Evolutionary conservation across 2,113 vertebrate species (phyloP).

Genomic region (Callithrix jacchus): DNA sequence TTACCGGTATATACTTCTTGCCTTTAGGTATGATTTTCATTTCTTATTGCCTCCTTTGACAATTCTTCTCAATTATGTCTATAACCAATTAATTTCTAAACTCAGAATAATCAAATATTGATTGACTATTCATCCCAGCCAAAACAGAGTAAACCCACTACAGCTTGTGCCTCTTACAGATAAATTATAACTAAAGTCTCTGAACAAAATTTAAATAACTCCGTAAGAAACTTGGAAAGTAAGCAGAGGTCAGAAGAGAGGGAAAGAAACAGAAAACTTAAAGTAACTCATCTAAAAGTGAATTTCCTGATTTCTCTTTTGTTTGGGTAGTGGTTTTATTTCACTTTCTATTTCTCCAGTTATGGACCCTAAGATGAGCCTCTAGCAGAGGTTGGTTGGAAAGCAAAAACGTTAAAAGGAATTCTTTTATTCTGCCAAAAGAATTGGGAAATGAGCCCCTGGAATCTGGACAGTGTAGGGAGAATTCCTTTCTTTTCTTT

Average conservation of each 20-base stretch:
- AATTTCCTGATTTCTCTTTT: not conserved
- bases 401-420: not conserved
- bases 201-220: not conserved
- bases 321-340: not conserved
- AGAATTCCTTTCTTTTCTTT: not conserved
- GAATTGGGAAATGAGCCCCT: not conserved
- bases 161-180: not conserved
- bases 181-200: not conserved
- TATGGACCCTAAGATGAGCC: fast-evolving
- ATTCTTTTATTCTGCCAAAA: not conserved
- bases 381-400: not conserved
- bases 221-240: not conserved
- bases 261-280: not conserved
- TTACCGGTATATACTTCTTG: not conserved
- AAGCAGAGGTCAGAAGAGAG: not conserved
- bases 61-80: not conserved
- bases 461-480: not conserved
- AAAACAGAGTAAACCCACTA: not conserved
- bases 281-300: not conserved
- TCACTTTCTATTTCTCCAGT: not conserved
- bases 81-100: not conserved
- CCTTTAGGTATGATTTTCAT: too few relatives aligned
- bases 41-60: not conserved
- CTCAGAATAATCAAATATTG: not conserved
- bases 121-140: not conserved